A percentile compares a stretch with the other conserved stretches of the same genome.
These are phyloP conservation scores for Drosophila insularis DNA, from an alignment of 1,140 invertebrate genomes.

Conservation along the genomic window DNA sequence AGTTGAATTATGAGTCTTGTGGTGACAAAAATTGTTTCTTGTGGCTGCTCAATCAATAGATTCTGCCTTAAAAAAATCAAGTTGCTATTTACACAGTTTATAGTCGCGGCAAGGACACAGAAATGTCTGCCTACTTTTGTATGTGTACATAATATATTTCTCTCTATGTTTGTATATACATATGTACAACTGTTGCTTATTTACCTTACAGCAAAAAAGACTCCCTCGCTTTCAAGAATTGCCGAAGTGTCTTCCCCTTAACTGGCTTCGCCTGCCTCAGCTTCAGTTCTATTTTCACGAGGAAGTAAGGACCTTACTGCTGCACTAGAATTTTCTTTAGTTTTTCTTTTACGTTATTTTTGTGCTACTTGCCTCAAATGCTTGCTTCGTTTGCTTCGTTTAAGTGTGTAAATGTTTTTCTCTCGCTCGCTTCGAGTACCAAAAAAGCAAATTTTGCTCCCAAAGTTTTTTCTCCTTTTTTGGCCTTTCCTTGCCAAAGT, in stretches of 20 bases:
- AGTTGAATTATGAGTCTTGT: conserved; percentile 46
- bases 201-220: conserved; percentile 4
- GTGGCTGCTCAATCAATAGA: conserved; percentile 1
- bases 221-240: background rate
- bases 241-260: background rate
- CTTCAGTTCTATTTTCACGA: background rate
- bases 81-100: too few species aligned
- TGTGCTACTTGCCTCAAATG: conserved; percentile 38
- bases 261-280: background rate
- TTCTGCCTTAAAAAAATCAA: background rate
- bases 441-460: conserved; percentile 38
- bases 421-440: conserved; percentile 27
- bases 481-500: conserved; percentile 20
- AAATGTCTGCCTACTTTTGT: background rate
- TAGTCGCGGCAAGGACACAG: background rate
- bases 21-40: background rate
- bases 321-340: conserved; percentile 50
- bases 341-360: conserved; percentile 53
- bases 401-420: conserved; percentile 61
- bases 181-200: conserved; percentile 25
- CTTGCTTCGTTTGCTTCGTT: conserved; percentile 44
- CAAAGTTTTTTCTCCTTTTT: conserved; percentile 40
- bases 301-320: conserved; percentile 13
- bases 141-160: background rate
- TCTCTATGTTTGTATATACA: background rate